Base-by-base conservation (phyloP, 2,113 vertebrate species). In the Coreoperca whiteheadi region DNA sequence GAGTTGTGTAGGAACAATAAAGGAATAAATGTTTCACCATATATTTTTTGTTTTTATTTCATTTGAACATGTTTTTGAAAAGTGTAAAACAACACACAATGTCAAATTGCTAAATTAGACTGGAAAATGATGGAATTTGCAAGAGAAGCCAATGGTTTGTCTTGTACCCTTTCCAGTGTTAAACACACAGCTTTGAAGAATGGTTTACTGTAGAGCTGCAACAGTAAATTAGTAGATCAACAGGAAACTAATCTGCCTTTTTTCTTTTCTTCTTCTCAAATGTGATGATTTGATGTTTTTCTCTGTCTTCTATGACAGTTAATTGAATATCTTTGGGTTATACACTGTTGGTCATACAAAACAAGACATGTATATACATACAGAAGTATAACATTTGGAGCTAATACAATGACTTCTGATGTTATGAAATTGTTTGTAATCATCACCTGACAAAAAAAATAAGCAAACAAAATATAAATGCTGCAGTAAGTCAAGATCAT, bases 1-100 rank as follows among this genome's bases (percentile, higher is more conserved):
- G 37, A 8, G 34, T 18, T n/a, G 65, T 78, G 51, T 25, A 34
- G 34, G 30, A 72, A 51, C 37, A 75, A 23, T 65, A 77, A 39
- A 60, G 61, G 6, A 37, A 46, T 60, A 32, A 76, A 50, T 64
- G 18, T 69, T 41, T 53, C 2, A 54, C 1, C 9, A 28, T 37
- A 25, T 56, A 20, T 71, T 53, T 71, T 41, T 65, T 7, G 41
- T 54, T 63, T 68, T 18, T 25, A 43, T 60, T 16, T 78, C 46
- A 30, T 46, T 60, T 51, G 7, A 46, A 54, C 14, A 30, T n/a
- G 16, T 56, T 37, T 39, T 69, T 53, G 6, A 30, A 65, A 60
- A 50, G 16, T 8, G 50, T 48, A 65, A 67, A 51, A n/a, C n/a
- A 21, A 34, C 11, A 48, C 37, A 34, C 1, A 34, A 57, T 57